Evolutionary conservation across 1,140 invertebrate genomes (phyloP).

Genomic region (Drosophila suzukii): DNA sequence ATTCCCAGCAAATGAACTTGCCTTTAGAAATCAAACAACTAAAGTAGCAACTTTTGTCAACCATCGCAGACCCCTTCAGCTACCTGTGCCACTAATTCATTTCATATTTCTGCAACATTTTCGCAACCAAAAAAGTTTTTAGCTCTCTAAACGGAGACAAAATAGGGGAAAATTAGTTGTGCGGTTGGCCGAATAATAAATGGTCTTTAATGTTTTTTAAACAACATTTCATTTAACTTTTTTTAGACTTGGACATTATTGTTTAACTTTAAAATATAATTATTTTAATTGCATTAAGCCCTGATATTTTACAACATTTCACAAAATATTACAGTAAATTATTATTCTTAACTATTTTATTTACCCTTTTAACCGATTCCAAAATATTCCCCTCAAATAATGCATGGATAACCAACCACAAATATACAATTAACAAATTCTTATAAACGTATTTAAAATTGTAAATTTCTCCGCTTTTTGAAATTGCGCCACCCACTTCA

Average conservation of each 20-base stretch:
- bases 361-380: too few relatives aligned
- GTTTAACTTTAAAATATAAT: too few relatives aligned
- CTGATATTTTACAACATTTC: too few relatives aligned
- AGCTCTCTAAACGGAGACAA: slow-evolving; percentile 13
- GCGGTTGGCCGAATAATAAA: not conserved
- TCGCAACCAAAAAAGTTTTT: slow-evolving; percentile 51
- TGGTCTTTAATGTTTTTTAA: not conserved
- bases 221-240: too few relatives aligned
- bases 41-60: slow-evolving; percentile 70
- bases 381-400: too few relatives aligned
- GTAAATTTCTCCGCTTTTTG: not conserved
- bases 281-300: too few relatives aligned
- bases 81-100: slow-evolving; percentile 73
- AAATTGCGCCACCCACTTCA: not conserved
- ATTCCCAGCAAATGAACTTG: slow-evolving; percentile 12
- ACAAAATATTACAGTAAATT: too few relatives aligned
- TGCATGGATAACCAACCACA: not conserved
- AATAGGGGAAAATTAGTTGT: not conserved
- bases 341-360: too few relatives aligned
- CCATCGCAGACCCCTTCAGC: slow-evolving; percentile 11
- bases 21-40: slow-evolving; percentile 70
- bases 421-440: not conserved
- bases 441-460: not conserved
- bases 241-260: too few relatives aligned
- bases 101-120: slow-evolving; percentile 80